A percentile compares a stretch with the other conserved stretches of the same genome.
Conservation (phyloP, 35 echinoderm and acorn worm species). For the Lytechinus variegatus region DNA sequence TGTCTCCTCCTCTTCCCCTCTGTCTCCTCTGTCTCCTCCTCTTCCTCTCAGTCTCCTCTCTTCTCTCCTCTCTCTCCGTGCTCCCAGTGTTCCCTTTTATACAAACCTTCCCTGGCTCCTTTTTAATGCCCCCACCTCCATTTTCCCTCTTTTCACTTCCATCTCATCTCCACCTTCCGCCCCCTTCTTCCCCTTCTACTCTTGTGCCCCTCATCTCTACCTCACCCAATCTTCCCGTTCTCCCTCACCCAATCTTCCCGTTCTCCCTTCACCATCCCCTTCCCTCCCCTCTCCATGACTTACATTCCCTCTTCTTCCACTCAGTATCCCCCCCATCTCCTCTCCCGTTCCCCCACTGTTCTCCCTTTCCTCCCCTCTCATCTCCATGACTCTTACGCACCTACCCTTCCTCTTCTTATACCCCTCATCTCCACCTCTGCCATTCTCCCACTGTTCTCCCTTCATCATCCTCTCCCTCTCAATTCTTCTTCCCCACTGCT, state of each 20-base stretch:
- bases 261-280: too few relatives aligned
- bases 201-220: background rate
- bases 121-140: background rate
- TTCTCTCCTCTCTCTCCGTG: background rate
- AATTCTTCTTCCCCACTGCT: background rate
- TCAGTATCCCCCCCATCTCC: background rate
- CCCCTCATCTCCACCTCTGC: too few relatives aligned
- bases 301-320: too few relatives aligned
- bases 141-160: background rate
- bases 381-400: too few relatives aligned
- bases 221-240: background rate
- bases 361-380: too few relatives aligned
- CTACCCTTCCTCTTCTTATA: too few relatives aligned
- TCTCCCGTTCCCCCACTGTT: too few relatives aligned
- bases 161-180: too few relatives aligned
- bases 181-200: background rate
- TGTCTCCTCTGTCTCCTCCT: background rate
- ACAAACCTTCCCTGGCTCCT: background rate
- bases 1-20: background rate
- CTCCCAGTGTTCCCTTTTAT: too few relatives aligned
- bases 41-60: background rate
- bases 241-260: background rate
- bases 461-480: conserved; percentile 14
- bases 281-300: too few relatives aligned
- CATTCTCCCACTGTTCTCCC: background rate